Conservation (phyloP, 2,888 invertebrate species). For the Caenorhabditis macrosperma region DNA sequence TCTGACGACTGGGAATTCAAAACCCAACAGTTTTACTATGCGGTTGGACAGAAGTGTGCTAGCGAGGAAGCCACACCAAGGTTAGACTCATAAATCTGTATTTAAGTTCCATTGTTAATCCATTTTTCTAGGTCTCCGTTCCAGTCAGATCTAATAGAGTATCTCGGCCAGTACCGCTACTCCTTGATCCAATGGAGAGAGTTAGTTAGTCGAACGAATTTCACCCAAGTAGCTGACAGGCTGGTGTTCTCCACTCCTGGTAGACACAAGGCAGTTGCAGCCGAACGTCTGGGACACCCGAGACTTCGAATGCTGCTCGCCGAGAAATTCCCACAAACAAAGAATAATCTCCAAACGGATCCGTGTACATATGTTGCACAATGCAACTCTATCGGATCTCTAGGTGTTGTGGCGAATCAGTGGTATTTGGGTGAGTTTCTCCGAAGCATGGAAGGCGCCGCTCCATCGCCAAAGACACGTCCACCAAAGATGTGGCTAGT, state of each 20-base stretch:
- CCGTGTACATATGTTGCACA: constrained; percentile 59
- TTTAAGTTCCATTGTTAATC: not conserved
- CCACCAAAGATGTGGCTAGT: constrained; percentile 80
- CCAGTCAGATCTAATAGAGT: constrained; percentile 56
- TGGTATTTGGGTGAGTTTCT: constrained; percentile 90
- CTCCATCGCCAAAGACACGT: not conserved
- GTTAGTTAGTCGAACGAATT: constrained; percentile 40
- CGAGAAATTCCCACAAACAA: not conserved
- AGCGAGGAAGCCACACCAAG: constrained; percentile 2
- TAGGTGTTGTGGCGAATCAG: constrained; percentile 84
- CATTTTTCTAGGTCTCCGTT: constrained; percentile 41
- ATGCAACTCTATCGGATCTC: constrained; percentile 81
- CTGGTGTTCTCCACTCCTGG: constrained; percentile 74
- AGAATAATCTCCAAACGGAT: not conserved
- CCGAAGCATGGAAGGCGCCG: constrained; percentile 81
- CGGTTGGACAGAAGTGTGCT: constrained; percentile 21
- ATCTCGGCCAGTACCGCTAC: constrained; percentile 32
- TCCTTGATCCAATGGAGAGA: constrained; percentile 46
- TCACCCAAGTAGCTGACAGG: constrained; percentile 62
- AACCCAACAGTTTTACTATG: constrained; percentile 74
- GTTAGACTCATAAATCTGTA: not conserved
- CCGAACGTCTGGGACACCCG: constrained; percentile 39
- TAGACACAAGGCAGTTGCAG: constrained; percentile 56
- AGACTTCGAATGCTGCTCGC: constrained; percentile 15
- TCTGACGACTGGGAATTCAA: constrained; percentile 72